A percentile compares a stretch with the other conserved stretches of the same genome.
Conservation (phyloP, 1,140 invertebrate genomes). For the Drosophila pseudoananassae region DNA sequence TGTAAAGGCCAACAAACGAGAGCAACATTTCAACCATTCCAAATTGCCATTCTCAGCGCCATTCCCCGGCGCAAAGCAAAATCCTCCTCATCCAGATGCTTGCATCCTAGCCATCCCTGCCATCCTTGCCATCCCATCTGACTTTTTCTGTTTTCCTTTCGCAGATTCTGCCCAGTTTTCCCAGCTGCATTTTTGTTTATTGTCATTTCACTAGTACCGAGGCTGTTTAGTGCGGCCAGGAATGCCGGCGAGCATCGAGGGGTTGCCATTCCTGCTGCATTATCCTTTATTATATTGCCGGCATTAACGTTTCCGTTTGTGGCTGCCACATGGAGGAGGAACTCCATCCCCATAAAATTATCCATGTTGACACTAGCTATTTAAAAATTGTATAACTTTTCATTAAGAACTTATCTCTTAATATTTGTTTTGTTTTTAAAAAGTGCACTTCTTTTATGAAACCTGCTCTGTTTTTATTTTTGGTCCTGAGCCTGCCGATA, state of each 20-base stretch:
- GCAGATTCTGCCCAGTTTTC: not conserved
- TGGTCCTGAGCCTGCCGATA: slow-evolving; percentile 19
- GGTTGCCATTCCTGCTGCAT: slow-evolving; percentile 50
- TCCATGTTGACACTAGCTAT: too few species aligned
- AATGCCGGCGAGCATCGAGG: slow-evolving; percentile 25
- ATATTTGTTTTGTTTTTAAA: too few species aligned
- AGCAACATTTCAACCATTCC: slow-evolving; percentile 50
- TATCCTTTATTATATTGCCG: slow-evolving; percentile 69
- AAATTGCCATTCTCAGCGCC: slow-evolving; percentile 36
- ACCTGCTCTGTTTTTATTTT: too few species aligned
- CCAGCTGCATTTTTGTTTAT: slow-evolving; percentile 59
- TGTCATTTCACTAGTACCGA: slow-evolving; percentile 44
- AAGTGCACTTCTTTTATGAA: too few species aligned
- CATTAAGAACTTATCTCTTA: too few species aligned
- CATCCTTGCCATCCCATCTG: not conserved
- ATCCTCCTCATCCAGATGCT: not conserved
- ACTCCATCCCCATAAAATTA: too few species aligned
- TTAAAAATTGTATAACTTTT: too few species aligned
- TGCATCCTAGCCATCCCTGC: not conserved
- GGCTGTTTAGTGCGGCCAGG: slow-evolving; percentile 39
- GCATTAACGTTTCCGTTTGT: slow-evolving; percentile 62
- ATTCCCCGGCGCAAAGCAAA: not conserved
- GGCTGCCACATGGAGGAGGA: slow-evolving; percentile 7
- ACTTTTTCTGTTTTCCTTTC: slow-evolving; percentile 6
- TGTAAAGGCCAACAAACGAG: slow-evolving; percentile 37